These are phyloP conservation scores for Osmerus eperlanus DNA, from an alignment of 2,113 vertebrate species.

Conservation along the genomic window DNA sequence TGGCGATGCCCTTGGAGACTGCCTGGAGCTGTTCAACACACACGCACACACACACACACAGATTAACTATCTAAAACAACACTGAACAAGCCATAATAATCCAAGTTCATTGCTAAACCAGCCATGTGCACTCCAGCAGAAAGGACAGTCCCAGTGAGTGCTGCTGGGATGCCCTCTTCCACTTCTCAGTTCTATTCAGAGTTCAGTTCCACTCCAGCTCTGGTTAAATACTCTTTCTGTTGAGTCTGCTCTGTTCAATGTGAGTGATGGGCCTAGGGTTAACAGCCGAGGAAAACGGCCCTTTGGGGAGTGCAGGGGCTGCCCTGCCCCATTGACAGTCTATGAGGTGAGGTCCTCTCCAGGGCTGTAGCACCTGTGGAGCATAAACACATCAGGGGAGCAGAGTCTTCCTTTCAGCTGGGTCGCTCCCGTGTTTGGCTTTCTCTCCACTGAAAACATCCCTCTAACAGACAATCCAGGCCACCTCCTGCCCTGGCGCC, in stretches of 20 bases:
- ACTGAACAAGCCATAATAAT: not conserved
- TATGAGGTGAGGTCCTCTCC: slow-evolving; percentile 41
- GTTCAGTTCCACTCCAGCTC: not conserved
- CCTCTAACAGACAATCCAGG: slow-evolving; percentile 63
- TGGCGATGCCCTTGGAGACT: not conserved
- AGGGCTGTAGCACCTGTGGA: slow-evolving; percentile 56
- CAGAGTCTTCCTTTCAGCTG: slow-evolving; percentile 59
- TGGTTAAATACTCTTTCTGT: slow-evolving; percentile 3
- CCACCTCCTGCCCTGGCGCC: slow-evolving; percentile 49
- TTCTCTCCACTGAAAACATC: slow-evolving; percentile 62
- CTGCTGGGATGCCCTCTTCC: not conserved
- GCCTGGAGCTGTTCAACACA: not conserved
- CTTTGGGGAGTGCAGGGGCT: slow-evolving; percentile 12
- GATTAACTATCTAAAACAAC: not conserved
- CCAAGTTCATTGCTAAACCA: not conserved
- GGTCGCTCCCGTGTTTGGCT: slow-evolving; percentile 53
- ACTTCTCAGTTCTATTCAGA: slow-evolving; percentile 1
- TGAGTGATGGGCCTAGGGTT: slow-evolving; percentile 20
- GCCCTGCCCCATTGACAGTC: slow-evolving; percentile 31
- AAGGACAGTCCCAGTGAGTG: not conserved
- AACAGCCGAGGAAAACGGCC: slow-evolving; percentile 29
- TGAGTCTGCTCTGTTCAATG: slow-evolving; percentile 8
- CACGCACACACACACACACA: not conserved
- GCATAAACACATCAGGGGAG: slow-evolving; percentile 55
- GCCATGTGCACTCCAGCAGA: not conserved